Base-by-base conservation (phyloP, 2,113 vertebrate genomes). In the Brienomyrus longianalis region DNA sequence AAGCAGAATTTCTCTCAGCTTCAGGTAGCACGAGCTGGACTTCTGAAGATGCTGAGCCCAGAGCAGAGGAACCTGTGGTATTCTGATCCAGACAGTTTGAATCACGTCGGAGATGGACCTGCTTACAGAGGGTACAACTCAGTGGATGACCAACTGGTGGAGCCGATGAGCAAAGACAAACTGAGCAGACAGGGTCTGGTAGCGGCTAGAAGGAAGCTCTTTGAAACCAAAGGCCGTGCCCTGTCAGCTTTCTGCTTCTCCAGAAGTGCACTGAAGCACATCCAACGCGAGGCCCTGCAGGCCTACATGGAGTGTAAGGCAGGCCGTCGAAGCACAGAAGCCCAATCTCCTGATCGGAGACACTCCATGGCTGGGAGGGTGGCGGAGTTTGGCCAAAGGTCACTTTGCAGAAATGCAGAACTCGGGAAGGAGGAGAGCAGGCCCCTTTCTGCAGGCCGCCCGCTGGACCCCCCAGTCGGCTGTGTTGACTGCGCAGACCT, bases 11-110 rank as follows among this genome's bases (percentile, higher is more conserved):
- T 95, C 8, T 93, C 96, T 5, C 96, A 94, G 88, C 94, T 94
- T 1, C 93, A 94, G 89, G 87, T 93, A 70, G 80, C 94, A 13
- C 94, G 94, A 7, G 91, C 92, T 1, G 94, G 94, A 2, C 93
- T 92, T 89, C 96, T 93, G 85, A 97, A 93, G 89, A 94, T 93
- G 21, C 92, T 97, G 6, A 95, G 95, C 6, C 91, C 90, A 19
- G 96, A 96, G 91, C 96, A 97, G 93, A 97, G 95, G 91, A 97
- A 96, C 48, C 94, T 98, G n/a, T 98, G 96, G 89, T 97, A 95
- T 91, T 99, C 98, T 0, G 98, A 98, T 89, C 97, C 98, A 0
- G 97, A 98, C 88, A 97, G 97, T 86, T 96, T 98, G 0, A 90
- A 97, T 92, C 94, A 94, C 87, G 84, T 97, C 1, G 95, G 94